Evolutionary conservation across 2,888 invertebrate species (phyloP), one percentile per base, ranked within the genome.

Genomic region (Magallana nippona): DNA sequence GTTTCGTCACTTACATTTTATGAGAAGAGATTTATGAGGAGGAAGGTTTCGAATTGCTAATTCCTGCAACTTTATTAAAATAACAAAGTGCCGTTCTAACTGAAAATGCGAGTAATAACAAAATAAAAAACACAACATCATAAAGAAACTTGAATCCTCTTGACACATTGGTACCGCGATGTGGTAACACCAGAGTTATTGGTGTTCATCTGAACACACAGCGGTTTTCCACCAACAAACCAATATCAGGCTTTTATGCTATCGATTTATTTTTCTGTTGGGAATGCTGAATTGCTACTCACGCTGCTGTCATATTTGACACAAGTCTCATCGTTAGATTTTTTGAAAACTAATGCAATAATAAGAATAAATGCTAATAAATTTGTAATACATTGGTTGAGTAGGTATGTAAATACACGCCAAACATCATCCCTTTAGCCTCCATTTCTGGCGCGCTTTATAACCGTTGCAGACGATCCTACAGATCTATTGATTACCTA

Each of bases 401-500:
- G 27, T 71, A 27, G 71, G 32, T 22, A 71, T 71, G 71, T 32
- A 71, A 71, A 71, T 71, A 71, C 22, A 63, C 22, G 19, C 22
- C 22, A 22, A 63, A 22, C 63, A 71, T 27, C 71, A 22, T 19
- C n/a, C 19, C 60, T 10, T 60, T 60, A 10, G n/a, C 32, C 71
- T 32, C 3, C 15, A 27, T 71, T 22, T 22, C 32, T 19, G 15
- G 22, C 5, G 13, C 71, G 27, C 15, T 10, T 10, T 15, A 27
- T 27, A 71, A 71, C 13, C 22, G 71, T 71, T 71, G 27, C 71
- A 71, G 71, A 71, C 71, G 27, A 71, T 71, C 15, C 22, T 19
- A 11, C 13, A 71, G 71, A 27, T 11, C 71, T 27, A 71, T 71
- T 71, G 71, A 71, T 71, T 71, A 71, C 27, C 13, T 71, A 71